Evolutionary conservation across 35 echinoderm and acorn worm genomes (phyloP).

Genomic region (Heliocidaris tuberculata): DNA sequence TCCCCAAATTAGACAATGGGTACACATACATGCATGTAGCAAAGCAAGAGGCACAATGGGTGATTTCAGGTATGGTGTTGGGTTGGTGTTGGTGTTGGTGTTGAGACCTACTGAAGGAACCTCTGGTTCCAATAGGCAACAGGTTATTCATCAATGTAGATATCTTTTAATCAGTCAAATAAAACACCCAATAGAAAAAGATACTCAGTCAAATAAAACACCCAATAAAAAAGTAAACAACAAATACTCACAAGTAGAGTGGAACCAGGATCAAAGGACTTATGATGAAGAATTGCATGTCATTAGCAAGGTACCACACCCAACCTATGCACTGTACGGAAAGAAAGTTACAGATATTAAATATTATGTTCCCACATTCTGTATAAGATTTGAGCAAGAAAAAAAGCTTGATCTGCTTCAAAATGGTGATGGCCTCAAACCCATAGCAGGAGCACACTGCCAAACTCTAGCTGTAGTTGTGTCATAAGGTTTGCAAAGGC

Average conservation of each 20-base stretch:
- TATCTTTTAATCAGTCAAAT: no score
- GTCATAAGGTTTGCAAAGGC: not conserved
- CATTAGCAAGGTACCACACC: slow-evolving; percentile 89
- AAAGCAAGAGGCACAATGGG: no score
- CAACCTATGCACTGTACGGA: slow-evolving; percentile 80
- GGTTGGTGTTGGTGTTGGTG: no score
- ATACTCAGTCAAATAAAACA: no score
- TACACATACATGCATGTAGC: no score
- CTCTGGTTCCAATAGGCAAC: no score
- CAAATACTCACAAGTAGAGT: slow-evolving; percentile 30
- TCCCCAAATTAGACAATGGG: no score
- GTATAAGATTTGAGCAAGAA: not conserved
- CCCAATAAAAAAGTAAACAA: no score
- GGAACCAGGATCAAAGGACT: slow-evolving; percentile 70
- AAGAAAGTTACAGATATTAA: not conserved
- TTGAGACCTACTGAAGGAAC: no score
- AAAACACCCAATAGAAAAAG: no score
- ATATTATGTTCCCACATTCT: not conserved
- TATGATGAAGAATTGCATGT: slow-evolving; percentile 95
- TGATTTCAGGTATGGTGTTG: no score
- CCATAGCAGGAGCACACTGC: not conserved
- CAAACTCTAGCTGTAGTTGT: not conserved
- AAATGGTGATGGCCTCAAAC: not conserved
- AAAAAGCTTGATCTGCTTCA: not conserved
- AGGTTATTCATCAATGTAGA: no score